Evolutionary conservation across 2,113 vertebrate genomes (phyloP), one percentile per base, ranked within the genome.

Genomic region (Scortum barcoo): DNA sequence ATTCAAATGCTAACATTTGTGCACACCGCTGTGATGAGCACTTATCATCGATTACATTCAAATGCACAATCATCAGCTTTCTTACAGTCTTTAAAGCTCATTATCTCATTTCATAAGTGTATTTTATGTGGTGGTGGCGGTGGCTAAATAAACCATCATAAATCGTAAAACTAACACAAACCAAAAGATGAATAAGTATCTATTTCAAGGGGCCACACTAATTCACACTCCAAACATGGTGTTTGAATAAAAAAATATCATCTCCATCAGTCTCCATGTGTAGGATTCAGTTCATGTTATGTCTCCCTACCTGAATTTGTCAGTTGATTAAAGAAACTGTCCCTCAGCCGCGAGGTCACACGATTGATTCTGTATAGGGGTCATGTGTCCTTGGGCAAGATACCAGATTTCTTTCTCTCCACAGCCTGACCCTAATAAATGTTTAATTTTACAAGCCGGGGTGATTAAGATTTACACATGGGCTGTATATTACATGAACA

Each of bases 341-440:
- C 30, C 51, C 58, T 67, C 42, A 20, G 0, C 75, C 20, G 14
- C 26, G 72, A 85, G 73, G 30, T 61, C 58, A 66, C 28, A 0
- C 54, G 80, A 80, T 79, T 78, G 62, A 88, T 90, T 81, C 53
- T 50, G 20, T 17, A 30, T 13, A 3, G 8, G 26, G 83, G 80
- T 88, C 86, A 86, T 40, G 54, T 78, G 86, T 83, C 86, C 83
- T 81, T 66, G 78, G 84, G 76, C 82, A 62, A 57, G 78, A 85
- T 19, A 85, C 63, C 70, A 65, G 72, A 63, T 85, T 57, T 78
- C 76, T 44, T n/a, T 81, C 66, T 44, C 71, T 72, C 65, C 0
- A 58, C 67, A 26, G 58, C 56, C 57, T 11, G 73, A 84, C 89
- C 72, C 60, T 72, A 78, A 85, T 86, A 81, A 90, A 80, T 44